Base-by-base conservation (phyloP, 1,140 invertebrate genomes). In the Panulirus ornatus region DNA sequence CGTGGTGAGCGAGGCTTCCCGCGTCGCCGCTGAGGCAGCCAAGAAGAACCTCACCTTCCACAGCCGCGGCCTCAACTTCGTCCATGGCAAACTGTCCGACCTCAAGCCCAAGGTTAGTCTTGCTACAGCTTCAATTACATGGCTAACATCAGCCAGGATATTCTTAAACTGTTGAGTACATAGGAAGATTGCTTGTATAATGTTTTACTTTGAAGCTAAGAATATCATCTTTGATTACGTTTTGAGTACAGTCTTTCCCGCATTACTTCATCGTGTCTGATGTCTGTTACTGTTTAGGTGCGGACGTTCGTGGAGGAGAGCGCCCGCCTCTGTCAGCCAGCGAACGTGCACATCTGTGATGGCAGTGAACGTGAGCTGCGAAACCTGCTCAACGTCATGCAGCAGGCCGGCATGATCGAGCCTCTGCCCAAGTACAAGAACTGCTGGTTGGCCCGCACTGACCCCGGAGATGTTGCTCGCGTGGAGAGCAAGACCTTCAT, bases 401-500 rank as follows among this genome's bases (percentile, higher is more conserved):
- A 96, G 90, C 95, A 96, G 82, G 95, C 95, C 92, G 97, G 97
- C 40, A 97, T 97, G 30, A 95, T 99, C 75, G 95, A 96, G 73
- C 94, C 95, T 8, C 93, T 99, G 92, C 96, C 96, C 3, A 99
- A 99, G 95, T 98, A 99, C 94, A 95, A 99, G 73, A 99, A 99
- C 94, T 99, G 98, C 93, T 99, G 97, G 97, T 94, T 99, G 91
- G 97, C 98, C 0, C 95, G 96, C 92, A 99, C 99, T 0, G 99
- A 99, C 94, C 99, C 99, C 0, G 96, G 96, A 0, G 99, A 99
- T 94, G 99, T 99, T 5, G 99, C 99, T 0, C 95, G 99, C 51
- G 99, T 99, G 0, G 99, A 99, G 94, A 98, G 97, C 63, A 96
- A 96, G 91, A 99, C 99, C 0, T 99, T 98, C 94, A 99, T 99